Conservation (phyloP, 2,797 vertebrate species). For the Sciurus vulgaris region DNA sequence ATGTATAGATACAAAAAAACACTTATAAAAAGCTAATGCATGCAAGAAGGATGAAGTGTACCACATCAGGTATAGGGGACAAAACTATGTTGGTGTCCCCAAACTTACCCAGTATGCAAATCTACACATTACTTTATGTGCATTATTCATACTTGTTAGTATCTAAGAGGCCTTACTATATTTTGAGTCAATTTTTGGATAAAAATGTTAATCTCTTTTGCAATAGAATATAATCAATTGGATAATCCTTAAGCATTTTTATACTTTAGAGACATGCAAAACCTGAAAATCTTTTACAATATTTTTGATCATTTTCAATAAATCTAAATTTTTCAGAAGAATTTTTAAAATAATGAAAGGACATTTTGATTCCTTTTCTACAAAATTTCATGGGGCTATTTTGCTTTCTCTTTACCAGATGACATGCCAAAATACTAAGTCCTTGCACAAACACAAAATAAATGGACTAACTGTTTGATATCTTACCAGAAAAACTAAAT, state of each 20-base stretch:
- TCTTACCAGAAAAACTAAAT: conserved; percentile 59
- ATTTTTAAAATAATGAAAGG: conserved; percentile 40
- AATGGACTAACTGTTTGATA: neutral
- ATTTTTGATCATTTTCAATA: conserved; percentile 58
- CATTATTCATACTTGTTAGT: conserved; percentile 72
- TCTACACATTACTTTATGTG: conserved; percentile 73
- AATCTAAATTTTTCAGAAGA: conserved; percentile 29
- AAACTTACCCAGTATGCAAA: conserved; percentile 48
- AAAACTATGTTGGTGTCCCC: conserved; percentile 61
- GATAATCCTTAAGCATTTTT: conserved; percentile 50
- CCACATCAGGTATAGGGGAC: conserved; percentile 58
- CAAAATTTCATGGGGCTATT: neutral
- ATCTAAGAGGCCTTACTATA: conserved; percentile 20
- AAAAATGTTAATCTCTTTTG: conserved; percentile 51
- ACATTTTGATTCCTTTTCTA: neutral
- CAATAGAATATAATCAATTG: conserved; percentile 37
- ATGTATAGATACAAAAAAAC: conserved; percentile 77
- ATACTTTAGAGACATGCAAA: conserved; percentile 63
- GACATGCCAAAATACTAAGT: conserved; percentile 38
- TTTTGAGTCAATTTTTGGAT: neutral
- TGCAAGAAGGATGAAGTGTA: conserved; percentile 82
- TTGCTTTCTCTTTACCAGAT: conserved; percentile 46
- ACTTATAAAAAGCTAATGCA: conserved; percentile 83
- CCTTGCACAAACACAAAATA: conserved; percentile 45
- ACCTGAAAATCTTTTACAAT: conserved; percentile 4